Evolutionary conservation across 37 sponge, comb jelly and placozoan species (phyloP).

Genomic region (Beroe forskalii): DNA sequence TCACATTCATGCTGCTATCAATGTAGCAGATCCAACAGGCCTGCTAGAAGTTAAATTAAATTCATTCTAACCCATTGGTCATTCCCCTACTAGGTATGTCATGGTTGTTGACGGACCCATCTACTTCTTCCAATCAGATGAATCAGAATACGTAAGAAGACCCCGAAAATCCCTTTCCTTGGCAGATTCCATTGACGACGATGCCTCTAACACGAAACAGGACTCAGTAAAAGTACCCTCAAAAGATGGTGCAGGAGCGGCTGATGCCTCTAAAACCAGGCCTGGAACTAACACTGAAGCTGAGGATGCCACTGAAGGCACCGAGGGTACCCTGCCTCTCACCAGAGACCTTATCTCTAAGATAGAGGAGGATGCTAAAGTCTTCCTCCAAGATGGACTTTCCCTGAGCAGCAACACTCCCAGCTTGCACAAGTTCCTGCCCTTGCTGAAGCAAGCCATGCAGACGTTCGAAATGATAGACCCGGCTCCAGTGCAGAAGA

Average conservation of each 20-base stretch:
- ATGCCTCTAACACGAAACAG: constrained; percentile 16
- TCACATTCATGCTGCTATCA: too few species aligned
- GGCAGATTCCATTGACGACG: constrained; percentile 15
- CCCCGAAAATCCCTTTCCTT: constrained; percentile 17
- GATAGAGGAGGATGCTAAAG: constrained; percentile 44
- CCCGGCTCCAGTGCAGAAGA: constrained; percentile 10
- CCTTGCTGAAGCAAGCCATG: constrained; percentile 46
- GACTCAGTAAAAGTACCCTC: neutral
- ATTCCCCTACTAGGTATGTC: neutral
- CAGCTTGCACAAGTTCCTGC: constrained; percentile 60
- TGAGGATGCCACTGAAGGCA: too few species aligned
- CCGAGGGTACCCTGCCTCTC: neutral
- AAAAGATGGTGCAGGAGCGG: neutral
- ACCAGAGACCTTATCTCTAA: neutral
- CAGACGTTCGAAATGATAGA: constrained; percentile 49
- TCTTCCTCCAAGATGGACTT: constrained; percentile 12
- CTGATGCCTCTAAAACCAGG: neutral
- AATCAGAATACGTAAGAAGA: neutral
- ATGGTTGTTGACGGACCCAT: constrained; percentile 42
- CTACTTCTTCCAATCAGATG: constrained; percentile 37
- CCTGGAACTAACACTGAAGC: neutral
- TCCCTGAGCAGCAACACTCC: constrained; percentile 20
- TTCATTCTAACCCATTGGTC: too few species aligned
- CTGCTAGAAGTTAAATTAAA: too few species aligned
- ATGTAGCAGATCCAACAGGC: too few species aligned